Base-by-base conservation (phyloP, 2,113 vertebrate species). In the Aspiorhynchus laticeps region DNA sequence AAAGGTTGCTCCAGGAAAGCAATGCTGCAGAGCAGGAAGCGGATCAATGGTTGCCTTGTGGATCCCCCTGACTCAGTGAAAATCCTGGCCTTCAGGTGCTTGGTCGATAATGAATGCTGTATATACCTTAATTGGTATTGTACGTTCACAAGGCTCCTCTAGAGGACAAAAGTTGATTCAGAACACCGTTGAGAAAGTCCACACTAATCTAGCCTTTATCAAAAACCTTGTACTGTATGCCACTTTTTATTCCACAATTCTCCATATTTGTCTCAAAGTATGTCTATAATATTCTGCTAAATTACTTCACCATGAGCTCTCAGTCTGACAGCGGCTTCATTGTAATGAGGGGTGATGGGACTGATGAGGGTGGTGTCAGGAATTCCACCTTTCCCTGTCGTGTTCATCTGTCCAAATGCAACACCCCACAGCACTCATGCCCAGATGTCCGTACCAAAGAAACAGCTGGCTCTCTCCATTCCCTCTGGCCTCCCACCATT, bases 31-130 rank as follows among this genome's bases (percentile, higher is more conserved):
- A 80, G 77, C 77, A 41, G 56, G 24, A 41, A 61, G 21, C 14
- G 11, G 8, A 67, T 83, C 77, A 84, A 63, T 82, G 73, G 71
- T n/a, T 69, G 51, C 80, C 85, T 89, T 89, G 83, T 75, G 59
- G 80, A 14, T 65, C 15, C 51, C 61, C 65, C 76, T 81, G 82
- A 88, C 80, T 87, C 85, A 77, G 90, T 77, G 19, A 79, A 43
- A 85, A 59, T 51, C 67, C 19, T 71, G 33, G 84, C 81, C 59
- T 79, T 48, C 67, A 89, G 61, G 80, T 88, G 83, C 78, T 26
- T 33, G 59, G 51, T 89, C 69, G 31, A 84, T 89, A 86, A 86
- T 86, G 48, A 87, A 87, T 86, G 33, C 79, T 63, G 75, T 83
- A 63, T 61, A 31, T 74, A 78, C 43, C 67, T 17, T 90, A 85